A percentile compares a stretch with the other conserved stretches of the same genome.
Evolutionary conservation across 2,888 invertebrate species (phyloP).

Genomic region (Melinopterus prodromus): DNA sequence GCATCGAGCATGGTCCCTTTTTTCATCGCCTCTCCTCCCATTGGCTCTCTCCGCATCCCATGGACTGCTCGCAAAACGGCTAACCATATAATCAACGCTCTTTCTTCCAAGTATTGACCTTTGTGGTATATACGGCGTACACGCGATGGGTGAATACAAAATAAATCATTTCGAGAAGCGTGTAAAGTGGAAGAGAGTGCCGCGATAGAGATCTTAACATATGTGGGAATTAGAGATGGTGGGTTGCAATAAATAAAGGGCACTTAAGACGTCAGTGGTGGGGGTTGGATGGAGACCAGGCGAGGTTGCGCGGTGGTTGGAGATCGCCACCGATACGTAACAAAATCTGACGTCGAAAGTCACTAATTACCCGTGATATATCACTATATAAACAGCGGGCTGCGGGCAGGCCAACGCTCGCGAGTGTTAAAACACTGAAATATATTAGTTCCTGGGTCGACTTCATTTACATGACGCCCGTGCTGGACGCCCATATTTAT

Average conservation of each 20-base stretch:
- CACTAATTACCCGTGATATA: slow-evolving; percentile 61
- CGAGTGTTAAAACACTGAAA: slow-evolving; percentile 60
- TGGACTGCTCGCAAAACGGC: no score
- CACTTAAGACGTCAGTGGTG: slow-evolving; percentile 55
- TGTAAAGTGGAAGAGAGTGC: slow-evolving; percentile 24
- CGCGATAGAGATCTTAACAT: slow-evolving; percentile 54
- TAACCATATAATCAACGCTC: slow-evolving; percentile 21
- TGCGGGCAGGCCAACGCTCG: slow-evolving; percentile 55
- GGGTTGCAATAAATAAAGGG: slow-evolving; percentile 55
- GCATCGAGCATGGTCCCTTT: slow-evolving; percentile 13
- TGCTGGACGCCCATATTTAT: slow-evolving; percentile 50
- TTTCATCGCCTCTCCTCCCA: slow-evolving; percentile 6
- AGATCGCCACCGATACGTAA: slow-evolving; percentile 51
- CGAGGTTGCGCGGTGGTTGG: slow-evolving; percentile 41
- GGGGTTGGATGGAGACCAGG: slow-evolving; percentile 52
- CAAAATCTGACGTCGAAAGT: slow-evolving; percentile 57
- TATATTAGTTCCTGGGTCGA: slow-evolving; percentile 57
- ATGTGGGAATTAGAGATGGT: slow-evolving; percentile 52
- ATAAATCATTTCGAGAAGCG: slow-evolving; percentile 6
- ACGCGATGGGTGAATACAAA: not conserved
- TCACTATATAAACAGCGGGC: slow-evolving; percentile 59
- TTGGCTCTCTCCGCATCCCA: slow-evolving; percentile 1
- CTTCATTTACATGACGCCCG: slow-evolving; percentile 55
- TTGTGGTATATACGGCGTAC: not conserved
- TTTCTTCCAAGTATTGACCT: not conserved